Evolutionary conservation across 2,797 vertebrate genomes (phyloP).

Genomic region (Catharus ustulatus): DNA sequence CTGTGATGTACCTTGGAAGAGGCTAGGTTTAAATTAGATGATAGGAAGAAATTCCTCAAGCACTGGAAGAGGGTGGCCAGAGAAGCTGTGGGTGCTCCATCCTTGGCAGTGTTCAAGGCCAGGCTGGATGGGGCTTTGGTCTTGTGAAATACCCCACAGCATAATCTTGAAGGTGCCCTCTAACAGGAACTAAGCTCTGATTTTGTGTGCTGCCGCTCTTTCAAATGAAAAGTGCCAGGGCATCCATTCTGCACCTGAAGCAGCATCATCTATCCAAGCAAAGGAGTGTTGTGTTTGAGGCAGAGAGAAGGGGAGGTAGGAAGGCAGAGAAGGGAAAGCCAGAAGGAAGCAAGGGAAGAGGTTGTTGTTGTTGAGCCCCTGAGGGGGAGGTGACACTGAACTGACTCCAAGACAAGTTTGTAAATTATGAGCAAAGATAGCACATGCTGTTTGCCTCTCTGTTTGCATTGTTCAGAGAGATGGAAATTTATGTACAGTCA

Average conservation of each 20-base stretch:
- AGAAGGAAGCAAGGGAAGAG: background rate
- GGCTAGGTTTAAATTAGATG: background rate
- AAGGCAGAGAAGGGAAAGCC: background rate
- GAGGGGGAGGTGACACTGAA: background rate
- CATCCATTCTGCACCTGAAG: background rate
- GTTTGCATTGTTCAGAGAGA: conserved; percentile 24
- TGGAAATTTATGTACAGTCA: conserved; percentile 46
- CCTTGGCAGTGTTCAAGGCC: background rate
- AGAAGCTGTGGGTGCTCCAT: background rate
- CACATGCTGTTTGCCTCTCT: background rate
- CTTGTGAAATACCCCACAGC: background rate
- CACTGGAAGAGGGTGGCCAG: background rate
- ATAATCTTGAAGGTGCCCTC: background rate
- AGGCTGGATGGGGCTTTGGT: background rate
- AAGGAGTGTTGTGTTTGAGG: background rate
- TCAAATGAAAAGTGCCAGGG: background rate
- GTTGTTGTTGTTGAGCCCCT: background rate
- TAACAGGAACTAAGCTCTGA: background rate
- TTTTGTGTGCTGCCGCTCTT: background rate
- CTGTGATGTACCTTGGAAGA: background rate
- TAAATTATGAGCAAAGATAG: conserved; percentile 14
- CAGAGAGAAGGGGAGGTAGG: background rate
- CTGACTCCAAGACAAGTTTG: background rate
- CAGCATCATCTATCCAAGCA: background rate
- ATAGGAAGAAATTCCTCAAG: background rate